These are phyloP conservation scores for Halocynthia roretzi DNA, from an alignment of 23 tunicate genomes.

Conservation along the genomic window DNA sequence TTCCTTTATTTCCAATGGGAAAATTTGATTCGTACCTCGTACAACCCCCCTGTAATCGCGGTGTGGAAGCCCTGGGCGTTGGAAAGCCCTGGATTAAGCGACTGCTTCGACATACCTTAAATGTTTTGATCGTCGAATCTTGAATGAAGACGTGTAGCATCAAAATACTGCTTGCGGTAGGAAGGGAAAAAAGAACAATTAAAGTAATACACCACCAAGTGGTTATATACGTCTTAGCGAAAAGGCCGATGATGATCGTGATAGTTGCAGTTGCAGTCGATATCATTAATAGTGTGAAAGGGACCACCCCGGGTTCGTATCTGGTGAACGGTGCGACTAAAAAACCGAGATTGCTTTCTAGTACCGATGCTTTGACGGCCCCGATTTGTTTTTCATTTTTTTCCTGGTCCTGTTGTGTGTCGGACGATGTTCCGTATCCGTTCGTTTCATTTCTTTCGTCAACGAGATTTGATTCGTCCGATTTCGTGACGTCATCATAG, in stretches of 20 bases:
- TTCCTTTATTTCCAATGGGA: no score
- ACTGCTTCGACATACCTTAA: conserved; percentile 37
- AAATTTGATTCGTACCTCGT: no score
- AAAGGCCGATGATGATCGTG: conserved; percentile 31
- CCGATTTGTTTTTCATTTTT: conserved; percentile 27
- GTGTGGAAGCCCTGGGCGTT: no score
- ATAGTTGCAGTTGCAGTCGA: conserved; percentile 35
- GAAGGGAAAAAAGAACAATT: conserved; percentile 20
- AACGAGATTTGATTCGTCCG: no score
- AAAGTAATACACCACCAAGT: conserved; percentile 53
- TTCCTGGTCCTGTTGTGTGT: background rate
- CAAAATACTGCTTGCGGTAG: conserved; percentile 13
- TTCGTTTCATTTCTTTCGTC: background rate
- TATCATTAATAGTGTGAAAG: conserved; percentile 31
- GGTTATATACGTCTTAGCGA: conserved; percentile 12
- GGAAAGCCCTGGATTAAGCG: no score
- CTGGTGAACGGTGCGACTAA: conserved; percentile 37
- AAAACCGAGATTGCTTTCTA: conserved; percentile 47
- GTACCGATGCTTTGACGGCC: conserved; percentile 35
- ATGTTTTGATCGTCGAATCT: conserved; percentile 30
- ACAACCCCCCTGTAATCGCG: no score
- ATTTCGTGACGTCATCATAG: background rate
- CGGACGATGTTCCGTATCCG: background rate
- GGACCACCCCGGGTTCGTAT: conserved; percentile 46
- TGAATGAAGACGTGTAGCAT: conserved; percentile 28